Evolutionary conservation across 2,113 vertebrate genomes (phyloP).

Genomic region (Desmodus rotundus): DNA sequence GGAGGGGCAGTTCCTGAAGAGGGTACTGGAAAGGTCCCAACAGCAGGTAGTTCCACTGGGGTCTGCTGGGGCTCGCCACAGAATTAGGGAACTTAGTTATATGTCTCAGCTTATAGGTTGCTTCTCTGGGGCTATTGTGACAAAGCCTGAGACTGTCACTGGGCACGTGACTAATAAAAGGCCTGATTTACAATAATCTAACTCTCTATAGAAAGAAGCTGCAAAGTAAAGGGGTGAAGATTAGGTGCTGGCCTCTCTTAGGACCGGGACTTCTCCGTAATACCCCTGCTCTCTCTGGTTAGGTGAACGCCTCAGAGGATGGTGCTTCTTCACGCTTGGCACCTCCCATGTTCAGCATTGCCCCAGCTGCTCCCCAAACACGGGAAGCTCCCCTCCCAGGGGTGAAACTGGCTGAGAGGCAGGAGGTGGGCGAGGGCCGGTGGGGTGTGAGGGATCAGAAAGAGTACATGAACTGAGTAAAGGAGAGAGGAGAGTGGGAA

Average conservation of each 20-base stretch:
- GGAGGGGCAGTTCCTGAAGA: neutral
- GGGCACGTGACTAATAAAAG: neutral
- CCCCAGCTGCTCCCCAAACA: neutral
- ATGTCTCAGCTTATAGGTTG: neutral
- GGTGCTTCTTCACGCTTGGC: neutral
- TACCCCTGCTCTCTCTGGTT: neutral
- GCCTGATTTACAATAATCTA: neutral
- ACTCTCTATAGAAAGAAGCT: neutral
- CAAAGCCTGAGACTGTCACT: neutral
- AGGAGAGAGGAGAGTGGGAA: neutral
- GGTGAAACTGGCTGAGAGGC: neutral
- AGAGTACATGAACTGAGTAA: neutral
- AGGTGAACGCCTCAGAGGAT: too few species aligned
- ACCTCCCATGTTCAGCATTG: too few species aligned
- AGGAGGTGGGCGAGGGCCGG: neutral
- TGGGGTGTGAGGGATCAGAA: neutral
- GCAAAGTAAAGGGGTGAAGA: neutral
- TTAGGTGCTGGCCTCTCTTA: neutral
- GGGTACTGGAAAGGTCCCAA: neutral
- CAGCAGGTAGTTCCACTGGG: neutral
- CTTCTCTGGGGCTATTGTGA: neutral
- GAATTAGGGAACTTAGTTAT: neutral
- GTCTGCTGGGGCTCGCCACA: neutral
- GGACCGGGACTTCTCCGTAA: neutral
- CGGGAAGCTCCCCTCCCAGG: rapidly evolving